phyloP scores from a whole-genome alignment of 2,113 vertebrate species.

The Bos javanicus region DNA sequence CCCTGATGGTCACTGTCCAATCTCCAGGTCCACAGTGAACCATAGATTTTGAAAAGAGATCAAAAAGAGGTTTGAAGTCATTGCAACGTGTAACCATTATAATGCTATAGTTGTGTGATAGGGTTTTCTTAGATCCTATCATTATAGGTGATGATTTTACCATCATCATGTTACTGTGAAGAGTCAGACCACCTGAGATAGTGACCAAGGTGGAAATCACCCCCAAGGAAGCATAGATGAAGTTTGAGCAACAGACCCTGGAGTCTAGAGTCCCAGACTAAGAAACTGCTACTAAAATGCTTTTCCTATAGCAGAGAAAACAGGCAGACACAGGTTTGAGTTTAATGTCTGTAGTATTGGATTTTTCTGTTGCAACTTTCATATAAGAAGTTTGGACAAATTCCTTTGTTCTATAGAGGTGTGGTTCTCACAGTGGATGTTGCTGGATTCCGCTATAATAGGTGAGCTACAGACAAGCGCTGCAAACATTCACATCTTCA shows the following conservation, averaged over 20 bases:
- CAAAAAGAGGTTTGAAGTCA: not conserved
- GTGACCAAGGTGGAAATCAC: not conserved
- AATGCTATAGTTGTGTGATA: not conserved
- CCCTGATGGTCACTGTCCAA: not conserved
- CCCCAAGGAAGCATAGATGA: not conserved
- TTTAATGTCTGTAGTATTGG: not conserved
- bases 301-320: not conserved
- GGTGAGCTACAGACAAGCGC: not conserved
- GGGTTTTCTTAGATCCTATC: not conserved
- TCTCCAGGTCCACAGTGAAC: not conserved
- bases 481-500: not conserved
- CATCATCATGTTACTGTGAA: not conserved
- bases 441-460: not conserved
- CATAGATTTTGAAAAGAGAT: not conserved
- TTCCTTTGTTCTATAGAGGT: not conserved
- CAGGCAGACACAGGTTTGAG: not conserved
- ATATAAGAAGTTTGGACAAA: not conserved
- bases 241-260: not conserved
- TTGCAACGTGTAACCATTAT: not conserved
- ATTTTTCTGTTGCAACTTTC: constrained; percentile 16
- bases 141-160: not conserved
- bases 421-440: not conserved
- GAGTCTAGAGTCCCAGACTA: not conserved
- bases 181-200: not conserved
- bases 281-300: not conserved